phyloP scores from a whole-genome alignment of 2,113 vertebrate genomes.

The Myrmecophaga tridactyla region DNA sequence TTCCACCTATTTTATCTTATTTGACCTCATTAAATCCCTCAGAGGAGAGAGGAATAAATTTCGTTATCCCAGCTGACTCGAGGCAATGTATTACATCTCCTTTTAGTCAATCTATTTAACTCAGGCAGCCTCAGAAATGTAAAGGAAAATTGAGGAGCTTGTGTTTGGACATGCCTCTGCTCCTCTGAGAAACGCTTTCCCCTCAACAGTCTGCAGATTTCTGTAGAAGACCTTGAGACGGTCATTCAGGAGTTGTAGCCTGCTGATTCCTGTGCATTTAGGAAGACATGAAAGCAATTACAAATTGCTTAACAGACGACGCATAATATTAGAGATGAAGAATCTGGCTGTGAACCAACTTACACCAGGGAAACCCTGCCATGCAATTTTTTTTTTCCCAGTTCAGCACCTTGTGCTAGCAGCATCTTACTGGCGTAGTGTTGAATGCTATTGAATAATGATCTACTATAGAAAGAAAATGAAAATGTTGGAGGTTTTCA shows the following conservation, averaged over 20 bases:
- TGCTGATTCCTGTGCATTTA: constrained; percentile 46
- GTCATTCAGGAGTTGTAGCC: constrained; percentile 58
- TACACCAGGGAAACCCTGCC: constrained; percentile 55
- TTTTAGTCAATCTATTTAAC: constrained; percentile 50
- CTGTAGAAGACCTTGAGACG: constrained; percentile 68
- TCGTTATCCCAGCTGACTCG: constrained; percentile 51
- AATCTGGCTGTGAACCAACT: constrained; percentile 47
- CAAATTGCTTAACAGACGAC: constrained; percentile 62
- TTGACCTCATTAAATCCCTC: constrained; percentile 54
- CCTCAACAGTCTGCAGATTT: constrained; percentile 45
- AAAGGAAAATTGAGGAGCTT: not conserved
- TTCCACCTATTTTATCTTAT: constrained; percentile 22
- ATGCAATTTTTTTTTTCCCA: not conserved
- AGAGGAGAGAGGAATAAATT: constrained; percentile 40
- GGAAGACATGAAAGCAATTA: constrained; percentile 66
- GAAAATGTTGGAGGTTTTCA: not conserved
- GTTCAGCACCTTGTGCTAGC: constrained; percentile 44
- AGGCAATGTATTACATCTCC: constrained; percentile 42
- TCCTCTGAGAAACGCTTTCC: constrained; percentile 58
- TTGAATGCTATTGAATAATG: constrained; percentile 9
- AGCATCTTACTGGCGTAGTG: not conserved
- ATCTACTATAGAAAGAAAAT: not conserved
- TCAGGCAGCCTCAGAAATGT: constrained; percentile 20
- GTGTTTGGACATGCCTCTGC: constrained; percentile 27
- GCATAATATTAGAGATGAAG: constrained; percentile 53